Percentiles rank a stretch among this genome's conserved stretches.
Evolutionary conservation across 2,797 vertebrate species (phyloP).

Genomic region (Labroides dimidiatus): DNA sequence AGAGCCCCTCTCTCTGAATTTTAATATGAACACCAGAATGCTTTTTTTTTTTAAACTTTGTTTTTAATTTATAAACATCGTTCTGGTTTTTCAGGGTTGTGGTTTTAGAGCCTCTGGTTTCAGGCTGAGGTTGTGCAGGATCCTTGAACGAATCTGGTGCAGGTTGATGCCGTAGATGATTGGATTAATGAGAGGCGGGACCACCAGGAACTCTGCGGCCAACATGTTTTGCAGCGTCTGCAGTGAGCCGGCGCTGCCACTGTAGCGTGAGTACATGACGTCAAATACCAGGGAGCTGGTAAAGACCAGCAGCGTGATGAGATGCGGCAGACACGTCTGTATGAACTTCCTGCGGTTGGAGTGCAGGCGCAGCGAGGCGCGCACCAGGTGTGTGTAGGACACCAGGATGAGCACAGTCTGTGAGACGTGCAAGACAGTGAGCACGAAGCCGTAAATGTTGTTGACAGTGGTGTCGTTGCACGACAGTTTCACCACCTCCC

Average conservation of each 20-base stretch:
- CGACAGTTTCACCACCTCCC: slow-evolving; percentile 78
- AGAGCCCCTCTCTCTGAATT: no score
- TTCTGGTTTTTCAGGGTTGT: background rate
- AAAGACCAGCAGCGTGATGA: slow-evolving; percentile 68
- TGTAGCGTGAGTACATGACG: slow-evolving; percentile 64
- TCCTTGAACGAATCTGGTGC: slow-evolving; percentile 58
- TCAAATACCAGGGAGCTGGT: slow-evolving; percentile 57
- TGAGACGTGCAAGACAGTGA: slow-evolving; percentile 37
- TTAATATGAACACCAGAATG: no score
- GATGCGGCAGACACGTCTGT: slow-evolving; percentile 79
- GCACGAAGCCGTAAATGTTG: slow-evolving; percentile 63
- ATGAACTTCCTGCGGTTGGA: slow-evolving; percentile 63
- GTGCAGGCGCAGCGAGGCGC: slow-evolving; percentile 44
- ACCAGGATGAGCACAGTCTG: slow-evolving; percentile 67
- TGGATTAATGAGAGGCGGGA: slow-evolving; percentile 76
- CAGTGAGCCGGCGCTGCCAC: background rate
- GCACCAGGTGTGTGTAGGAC: slow-evolving; percentile 72
- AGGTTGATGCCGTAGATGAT: slow-evolving; percentile 79
- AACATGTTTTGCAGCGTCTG: slow-evolving; percentile 58
- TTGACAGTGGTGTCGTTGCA: slow-evolving; percentile 62
- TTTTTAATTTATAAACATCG: no score
- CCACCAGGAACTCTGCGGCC: slow-evolving; percentile 71
- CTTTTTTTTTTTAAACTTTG: no score
- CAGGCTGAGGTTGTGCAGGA: slow-evolving; percentile 35
- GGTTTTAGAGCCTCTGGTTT: background rate